Evolutionary conservation across 1,140 invertebrate genomes (phyloP).

Genomic region (Phthorimaea operculella): DNA sequence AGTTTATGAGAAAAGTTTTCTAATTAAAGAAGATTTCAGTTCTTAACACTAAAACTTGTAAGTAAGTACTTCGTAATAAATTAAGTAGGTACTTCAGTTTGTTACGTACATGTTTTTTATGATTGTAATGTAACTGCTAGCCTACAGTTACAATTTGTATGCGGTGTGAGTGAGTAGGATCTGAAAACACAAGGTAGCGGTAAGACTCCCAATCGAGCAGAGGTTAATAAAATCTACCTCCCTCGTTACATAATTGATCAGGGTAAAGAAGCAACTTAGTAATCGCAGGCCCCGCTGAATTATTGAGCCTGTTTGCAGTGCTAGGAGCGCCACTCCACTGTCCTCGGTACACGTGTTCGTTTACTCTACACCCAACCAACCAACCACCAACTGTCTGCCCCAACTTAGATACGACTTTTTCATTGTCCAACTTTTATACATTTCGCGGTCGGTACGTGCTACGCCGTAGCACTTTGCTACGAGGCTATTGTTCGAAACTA

Average conservation of each 20-base stretch:
- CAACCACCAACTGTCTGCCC: background rate
- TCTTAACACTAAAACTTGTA: too few species aligned
- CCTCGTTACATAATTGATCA: constrained; percentile 5
- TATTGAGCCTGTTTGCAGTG: constrained; percentile 13
- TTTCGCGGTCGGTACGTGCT: background rate
- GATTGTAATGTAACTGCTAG: too few species aligned
- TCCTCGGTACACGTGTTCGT: background rate
- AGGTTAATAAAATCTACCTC: constrained; percentile 5
- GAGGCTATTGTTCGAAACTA: constrained; percentile 4
- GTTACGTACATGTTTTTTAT: too few species aligned
- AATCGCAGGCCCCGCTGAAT: constrained; percentile 7
- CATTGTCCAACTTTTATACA: background rate
- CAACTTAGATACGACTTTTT: background rate
- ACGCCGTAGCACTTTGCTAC: constrained; percentile 5
- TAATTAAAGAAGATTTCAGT: too few species aligned
- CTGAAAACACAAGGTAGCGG: background rate
- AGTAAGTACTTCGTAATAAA: too few species aligned
- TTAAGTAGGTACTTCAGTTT: too few species aligned
- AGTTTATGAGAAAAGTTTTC: too few species aligned
- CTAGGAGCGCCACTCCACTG: background rate
- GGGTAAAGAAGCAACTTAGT: constrained; percentile 8
- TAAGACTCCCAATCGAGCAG: background rate
- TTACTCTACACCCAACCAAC: background rate
- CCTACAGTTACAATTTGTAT: too few species aligned
- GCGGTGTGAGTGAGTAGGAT: too few species aligned